These are phyloP conservation scores for Anoplophora glabripennis DNA, from an alignment of 1,140 invertebrate genomes.

Conservation along the genomic window DNA sequence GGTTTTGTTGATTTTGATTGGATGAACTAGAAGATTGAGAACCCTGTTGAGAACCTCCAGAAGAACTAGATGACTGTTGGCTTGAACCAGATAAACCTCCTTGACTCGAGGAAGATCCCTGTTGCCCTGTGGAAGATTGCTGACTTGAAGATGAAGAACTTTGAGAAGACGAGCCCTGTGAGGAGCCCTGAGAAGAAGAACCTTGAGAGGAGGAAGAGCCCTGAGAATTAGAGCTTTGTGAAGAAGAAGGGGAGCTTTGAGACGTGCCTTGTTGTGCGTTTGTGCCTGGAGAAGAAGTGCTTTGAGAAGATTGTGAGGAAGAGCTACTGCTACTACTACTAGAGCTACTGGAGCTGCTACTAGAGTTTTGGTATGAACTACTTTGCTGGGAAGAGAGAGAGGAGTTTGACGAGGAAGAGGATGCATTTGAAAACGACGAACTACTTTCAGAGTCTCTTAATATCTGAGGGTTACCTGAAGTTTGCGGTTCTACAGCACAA, in stretches of 20 bases:
- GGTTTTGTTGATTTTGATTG: background rate
- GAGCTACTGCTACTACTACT: constrained; percentile 12
- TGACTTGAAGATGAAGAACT: no score
- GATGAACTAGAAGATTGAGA: background rate
- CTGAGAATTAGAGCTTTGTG: background rate
- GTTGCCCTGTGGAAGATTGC: no score
- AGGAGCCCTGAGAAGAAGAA: no score
- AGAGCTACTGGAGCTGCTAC: constrained; percentile 2
- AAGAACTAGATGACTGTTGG: constrained; percentile 3
- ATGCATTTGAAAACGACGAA: constrained; percentile 54
- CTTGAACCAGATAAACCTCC: no score
- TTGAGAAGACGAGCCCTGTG: no score
- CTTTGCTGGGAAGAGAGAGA: constrained; percentile 20
- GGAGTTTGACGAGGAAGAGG: constrained; percentile 31
- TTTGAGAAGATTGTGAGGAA: constrained; percentile 23
- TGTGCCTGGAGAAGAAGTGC: constrained; percentile 10
- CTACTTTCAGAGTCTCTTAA: no score
- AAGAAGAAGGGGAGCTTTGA: constrained; percentile 17
- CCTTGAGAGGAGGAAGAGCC: no score
- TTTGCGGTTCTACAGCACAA: constrained; percentile 29
- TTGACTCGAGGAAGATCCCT: no score
- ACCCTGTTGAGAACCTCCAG: no score
- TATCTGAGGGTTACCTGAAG: no score
- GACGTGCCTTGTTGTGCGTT: no score
- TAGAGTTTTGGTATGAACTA: constrained; percentile 20